Base-by-base conservation (phyloP, 2,113 vertebrate genomes). In the Rhinopithecus roxellana region DNA sequence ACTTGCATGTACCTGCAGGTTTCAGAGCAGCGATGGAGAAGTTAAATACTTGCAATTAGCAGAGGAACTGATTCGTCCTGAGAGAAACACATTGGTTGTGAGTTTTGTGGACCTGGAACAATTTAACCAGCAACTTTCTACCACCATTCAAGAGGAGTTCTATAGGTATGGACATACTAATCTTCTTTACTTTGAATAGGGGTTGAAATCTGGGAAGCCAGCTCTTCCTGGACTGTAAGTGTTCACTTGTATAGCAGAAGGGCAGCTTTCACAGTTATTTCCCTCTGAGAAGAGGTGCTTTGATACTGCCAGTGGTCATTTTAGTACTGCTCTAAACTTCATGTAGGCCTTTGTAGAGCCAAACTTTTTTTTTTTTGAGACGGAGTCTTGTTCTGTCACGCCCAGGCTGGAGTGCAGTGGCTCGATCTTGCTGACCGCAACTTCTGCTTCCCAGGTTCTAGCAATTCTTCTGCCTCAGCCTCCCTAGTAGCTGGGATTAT, bases 41-140 rank as follows among this genome's bases (percentile, higher is more conserved):
- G 98, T 99, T 94, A 99, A 99, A 95, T 99, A 99, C 89, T 98
- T 99, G 89, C 99, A 94, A 2, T 99, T 99, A 93, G 99, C 99
- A 3, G 99, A 99, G 69, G 99, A 99, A 93, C 98, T 99, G 94
- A 99, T 99, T 97, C 98, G 99, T 74, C 99, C 99, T 0, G 99
- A 99, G 98, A 99, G 99, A 94, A 99, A 99, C 98, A 99, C 99
- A 0, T 86, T 99, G 97, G 97, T 99, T 16, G 99, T 99, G n/a
- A 99, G 99, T 99, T 99, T 99, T 98, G 98, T 96, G 0, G 99
- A 99, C 96, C 96, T 99, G 98, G 99, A 99, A 95, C 99, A 99
- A 89, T 99, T 99, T 98, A 99, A 99, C 97, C 99, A 99, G 98
- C 99, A 99, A 96, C 99, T 99, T 97, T 99, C 99, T 16, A 99